Evolutionary conservation across 2,888 invertebrate species (phyloP), one percentile per base, ranked within the genome.

Genomic region (Uropetala carovei): DNA sequence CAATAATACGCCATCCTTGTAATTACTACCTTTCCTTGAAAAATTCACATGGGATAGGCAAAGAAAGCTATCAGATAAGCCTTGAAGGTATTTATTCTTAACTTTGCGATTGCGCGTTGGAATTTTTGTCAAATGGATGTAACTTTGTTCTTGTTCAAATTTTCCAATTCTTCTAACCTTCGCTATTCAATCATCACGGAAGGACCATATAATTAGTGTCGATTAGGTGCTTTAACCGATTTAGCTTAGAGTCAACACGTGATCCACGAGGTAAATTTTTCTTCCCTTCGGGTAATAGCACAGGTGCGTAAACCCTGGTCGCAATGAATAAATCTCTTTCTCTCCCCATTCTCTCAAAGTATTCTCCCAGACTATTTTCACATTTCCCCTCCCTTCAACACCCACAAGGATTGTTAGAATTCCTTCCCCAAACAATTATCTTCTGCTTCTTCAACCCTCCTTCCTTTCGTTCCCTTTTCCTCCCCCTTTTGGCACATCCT

Each of bases 361-460:
- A 75, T 75, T 75, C 75, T 75, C 27, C 27, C 27, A 22, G 22
- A 27, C 75, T 27, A 75, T 75, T 75, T 75, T 75, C 27, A 27
- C 27, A 75, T 75, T 75, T 75, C 75, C 22, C 22, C 27, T 27
- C 68, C 68, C 68, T 0, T n/a, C 68, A 18, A 68, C 68, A 27
- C 75, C 75, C 75, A 22, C 75, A 75, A 27, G 75, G 22, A 75
- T 75, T 75, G 75, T 22, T 22, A 75, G 75, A 75, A 75, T 75
- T 75, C 11, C 75, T 75, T 75, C 75, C 75, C 75, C 75, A 75
- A 75, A 75, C 75, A 75, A 75, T 75, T 75, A 75, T 75, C 75
- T 75, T 75, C 11, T 9, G 22, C 27, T 75, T 10, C 75, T 27
- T 22, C 27, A 43, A 1, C 75, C n/a, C 43, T 43, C 43, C 43